Percentiles rank a stretch among this genome's conserved stretches.
These are phyloP conservation scores for Acronicta leporina DNA, from an alignment of 2,888 invertebrate genomes.

Conservation along the genomic window DNA sequence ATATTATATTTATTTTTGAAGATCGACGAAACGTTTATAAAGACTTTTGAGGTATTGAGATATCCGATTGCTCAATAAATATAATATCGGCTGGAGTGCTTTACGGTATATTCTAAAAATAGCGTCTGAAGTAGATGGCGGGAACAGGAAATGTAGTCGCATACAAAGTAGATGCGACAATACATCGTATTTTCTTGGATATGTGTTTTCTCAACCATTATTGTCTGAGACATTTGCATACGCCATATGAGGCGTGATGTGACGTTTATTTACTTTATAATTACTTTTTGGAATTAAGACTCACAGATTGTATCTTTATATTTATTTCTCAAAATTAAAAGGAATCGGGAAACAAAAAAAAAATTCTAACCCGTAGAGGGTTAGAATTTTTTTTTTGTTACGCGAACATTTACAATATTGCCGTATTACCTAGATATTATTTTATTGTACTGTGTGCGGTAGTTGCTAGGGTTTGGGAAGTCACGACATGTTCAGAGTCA, in stretches of 20 bases:
- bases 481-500: too few relatives aligned
- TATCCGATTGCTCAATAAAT: constrained; percentile 32
- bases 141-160: constrained; percentile 47
- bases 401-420: too few relatives aligned
- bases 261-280: constrained; percentile 12
- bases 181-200: constrained; percentile 63
- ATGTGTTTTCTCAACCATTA: constrained; percentile 68
- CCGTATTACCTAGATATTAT: too few relatives aligned
- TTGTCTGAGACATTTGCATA: constrained; percentile 72
- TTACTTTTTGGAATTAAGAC: constrained; percentile 17
- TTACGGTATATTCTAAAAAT: constrained; percentile 41
- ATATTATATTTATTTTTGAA: constrained; percentile 13
- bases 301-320: neutral
- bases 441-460: too few relatives aligned
- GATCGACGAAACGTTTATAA: constrained; percentile 7
- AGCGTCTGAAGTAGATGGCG: constrained; percentile 19
- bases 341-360: neutral
- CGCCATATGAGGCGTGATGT: constrained; percentile 41
- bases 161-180: constrained; percentile 61
- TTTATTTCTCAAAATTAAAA: neutral
- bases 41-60: constrained; percentile 23
- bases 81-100: constrained; percentile 27
- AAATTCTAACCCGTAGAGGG: too few relatives aligned
- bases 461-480: too few relatives aligned
- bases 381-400: too few relatives aligned